Evolutionary conservation across 2,888 invertebrate genomes (phyloP).

Genomic region (Apotomis betuletana): DNA sequence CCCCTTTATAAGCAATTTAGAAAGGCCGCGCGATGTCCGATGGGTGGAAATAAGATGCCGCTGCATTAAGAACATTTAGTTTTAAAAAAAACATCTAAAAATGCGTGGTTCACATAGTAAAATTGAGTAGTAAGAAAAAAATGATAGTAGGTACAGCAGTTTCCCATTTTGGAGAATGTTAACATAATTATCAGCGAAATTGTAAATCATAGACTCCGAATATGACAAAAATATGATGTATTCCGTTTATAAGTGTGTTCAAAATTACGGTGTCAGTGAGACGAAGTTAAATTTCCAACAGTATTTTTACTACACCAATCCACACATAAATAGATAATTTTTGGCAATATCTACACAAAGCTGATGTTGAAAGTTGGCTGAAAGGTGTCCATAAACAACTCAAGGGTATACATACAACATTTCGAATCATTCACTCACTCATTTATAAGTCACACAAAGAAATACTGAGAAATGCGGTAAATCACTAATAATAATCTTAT

Average conservation of each 20-base stretch:
- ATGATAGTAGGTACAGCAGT: not conserved
- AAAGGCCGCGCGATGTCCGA: not conserved
- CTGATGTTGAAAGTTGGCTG: conserved; percentile 1
- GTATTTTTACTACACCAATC: too few species aligned
- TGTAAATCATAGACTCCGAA: too few species aligned
- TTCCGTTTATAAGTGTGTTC: too few species aligned
- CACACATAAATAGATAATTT: too few species aligned
- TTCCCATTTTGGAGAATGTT: too few species aligned
- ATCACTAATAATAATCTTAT: conserved; percentile 17
- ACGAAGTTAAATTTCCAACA: too few species aligned
- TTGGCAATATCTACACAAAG: too few species aligned
- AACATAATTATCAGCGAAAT: too few species aligned
- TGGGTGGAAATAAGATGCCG: not conserved
- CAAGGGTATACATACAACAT: conserved; percentile 26
- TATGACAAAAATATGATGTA: too few species aligned
- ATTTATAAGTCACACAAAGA: conserved; percentile 1
- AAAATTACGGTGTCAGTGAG: too few species aligned
- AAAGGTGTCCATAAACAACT: conserved; percentile 9
- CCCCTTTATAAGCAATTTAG: conserved; percentile 14
- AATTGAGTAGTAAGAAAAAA: not conserved
- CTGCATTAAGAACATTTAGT: not conserved
- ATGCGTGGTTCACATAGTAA: not conserved
- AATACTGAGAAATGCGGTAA: conserved; percentile 32
- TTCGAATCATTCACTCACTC: conserved; percentile 34
- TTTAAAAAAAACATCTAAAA: not conserved